Evolutionary conservation across 2,797 vertebrate genomes (phyloP).

Genomic region (Sciaenops ocellatus): DNA sequence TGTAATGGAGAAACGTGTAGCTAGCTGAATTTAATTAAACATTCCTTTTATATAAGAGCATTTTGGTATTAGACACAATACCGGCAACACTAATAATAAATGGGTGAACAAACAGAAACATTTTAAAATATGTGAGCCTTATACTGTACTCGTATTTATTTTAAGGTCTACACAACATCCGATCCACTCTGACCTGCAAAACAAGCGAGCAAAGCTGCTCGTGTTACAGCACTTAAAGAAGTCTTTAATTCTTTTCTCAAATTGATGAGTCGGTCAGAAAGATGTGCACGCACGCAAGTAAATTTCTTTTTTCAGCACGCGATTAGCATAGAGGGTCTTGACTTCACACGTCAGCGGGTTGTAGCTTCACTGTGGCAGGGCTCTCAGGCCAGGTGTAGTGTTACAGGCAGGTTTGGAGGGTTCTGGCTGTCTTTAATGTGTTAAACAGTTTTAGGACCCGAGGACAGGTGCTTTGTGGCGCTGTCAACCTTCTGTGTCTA

Average conservation of each 20-base stretch:
- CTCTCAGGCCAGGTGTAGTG: conserved; percentile 59
- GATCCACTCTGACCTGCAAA: not conserved
- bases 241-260: not conserved
- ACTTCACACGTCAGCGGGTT: conserved; percentile 33
- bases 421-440: conserved; percentile 70
- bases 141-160: not conserved
- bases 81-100: not conserved
- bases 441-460: conserved; percentile 70
- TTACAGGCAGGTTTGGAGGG: conserved; percentile 67
- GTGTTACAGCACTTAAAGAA: not conserved
- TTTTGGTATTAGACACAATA: not conserved
- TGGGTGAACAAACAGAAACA: not conserved
- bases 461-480: conserved; percentile 76
- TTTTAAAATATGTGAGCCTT: not conserved
- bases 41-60: not conserved
- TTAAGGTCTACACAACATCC: not conserved
- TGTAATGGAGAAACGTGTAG: not conserved
- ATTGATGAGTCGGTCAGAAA: not conserved
- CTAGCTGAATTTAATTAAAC: not conserved
- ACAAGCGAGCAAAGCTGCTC: not conserved
- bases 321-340: conserved; percentile 8
- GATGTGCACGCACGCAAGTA: not conserved
- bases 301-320: not conserved
- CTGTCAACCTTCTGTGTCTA: conserved; percentile 74
- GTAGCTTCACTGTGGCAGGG: conserved; percentile 24